These are phyloP conservation scores for Sinosuthora webbiana DNA, from an alignment of 2,113 vertebrate species.

Conservation along the genomic window DNA sequence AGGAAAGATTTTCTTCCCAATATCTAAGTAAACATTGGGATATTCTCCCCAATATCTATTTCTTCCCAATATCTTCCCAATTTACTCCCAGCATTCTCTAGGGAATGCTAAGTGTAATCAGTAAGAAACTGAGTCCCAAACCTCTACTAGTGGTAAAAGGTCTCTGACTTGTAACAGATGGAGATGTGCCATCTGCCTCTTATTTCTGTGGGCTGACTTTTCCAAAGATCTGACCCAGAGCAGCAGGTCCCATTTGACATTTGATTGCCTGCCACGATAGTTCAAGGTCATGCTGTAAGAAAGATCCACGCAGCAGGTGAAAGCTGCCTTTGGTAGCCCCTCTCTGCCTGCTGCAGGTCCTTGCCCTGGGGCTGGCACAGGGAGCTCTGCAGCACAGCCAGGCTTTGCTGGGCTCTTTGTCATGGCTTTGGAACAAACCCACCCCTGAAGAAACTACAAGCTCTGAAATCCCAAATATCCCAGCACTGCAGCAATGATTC, in stretches of 20 bases:
- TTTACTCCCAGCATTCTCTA: background rate
- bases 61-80: background rate
- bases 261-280: background rate
- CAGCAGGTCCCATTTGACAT: background rate
- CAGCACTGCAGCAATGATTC: background rate
- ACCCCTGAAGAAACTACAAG: background rate
- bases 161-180: background rate
- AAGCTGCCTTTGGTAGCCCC: background rate
- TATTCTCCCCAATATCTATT: background rate
- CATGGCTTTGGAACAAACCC: background rate
- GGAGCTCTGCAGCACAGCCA: background rate
- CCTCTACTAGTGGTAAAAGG: background rate
- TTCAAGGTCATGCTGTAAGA: background rate
- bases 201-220: background rate
- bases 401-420: background rate
- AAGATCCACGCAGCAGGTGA: background rate
- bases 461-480: background rate
- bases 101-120: background rate
- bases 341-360: background rate
- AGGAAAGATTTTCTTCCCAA: background rate
- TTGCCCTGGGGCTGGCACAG: background rate
- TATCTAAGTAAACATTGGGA: background rate
- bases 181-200: background rate
- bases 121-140: background rate
- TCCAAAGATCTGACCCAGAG: background rate